Evolutionary conservation across 2,113 vertebrate species (phyloP), one percentile per base, ranked within the genome.

Genomic region (Formicarius rufipectus): DNA sequence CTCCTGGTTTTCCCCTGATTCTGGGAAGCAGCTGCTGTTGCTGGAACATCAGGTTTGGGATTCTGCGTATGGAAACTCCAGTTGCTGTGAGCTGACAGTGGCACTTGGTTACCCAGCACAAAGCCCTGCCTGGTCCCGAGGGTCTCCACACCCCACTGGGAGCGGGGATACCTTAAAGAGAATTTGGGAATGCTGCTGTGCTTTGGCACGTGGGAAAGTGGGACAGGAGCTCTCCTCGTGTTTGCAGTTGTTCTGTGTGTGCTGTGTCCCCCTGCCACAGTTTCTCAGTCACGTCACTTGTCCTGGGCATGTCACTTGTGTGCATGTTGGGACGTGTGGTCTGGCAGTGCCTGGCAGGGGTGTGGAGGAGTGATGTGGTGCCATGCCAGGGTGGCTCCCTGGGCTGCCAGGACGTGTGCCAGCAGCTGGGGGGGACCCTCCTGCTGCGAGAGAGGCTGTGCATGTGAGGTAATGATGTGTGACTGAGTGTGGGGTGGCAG

Each of bases 271-370:
- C 72, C 79, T 27, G 47, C 67, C 45, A 22, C 60, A 0, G 68
- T 12, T 44, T n/a, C 17, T 74, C 30, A 1, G 37, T 21, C 7
- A 42, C 1, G 25, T 53, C 49, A 2, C 83, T 90, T 39, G 18
- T 12, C 33, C 77, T 23, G 19, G 59, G 59, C 7, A n/a, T 58
- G 56, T 59, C 56, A 35, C 56, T 35, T 62, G 8, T 24, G 22
- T 1, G 9, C 18, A 23, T 1, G 8, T 35, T 13, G 7, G 33
- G 17, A 1, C 10, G 3, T 7, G 27, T 18, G 6, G 68, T 10
- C 35, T 39, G 47, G 74, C n/a, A 21, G 22, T 2, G 8, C 24
- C 37, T 52, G 1, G 4, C 15, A 8, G 33, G 33, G 28, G 6
- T 4, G 11, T 2, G 6, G n/a, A 9, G 21, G 55, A 42, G 40